Base-by-base conservation (phyloP, 2,113 vertebrate genomes). In the Suricata suricatta region DNA sequence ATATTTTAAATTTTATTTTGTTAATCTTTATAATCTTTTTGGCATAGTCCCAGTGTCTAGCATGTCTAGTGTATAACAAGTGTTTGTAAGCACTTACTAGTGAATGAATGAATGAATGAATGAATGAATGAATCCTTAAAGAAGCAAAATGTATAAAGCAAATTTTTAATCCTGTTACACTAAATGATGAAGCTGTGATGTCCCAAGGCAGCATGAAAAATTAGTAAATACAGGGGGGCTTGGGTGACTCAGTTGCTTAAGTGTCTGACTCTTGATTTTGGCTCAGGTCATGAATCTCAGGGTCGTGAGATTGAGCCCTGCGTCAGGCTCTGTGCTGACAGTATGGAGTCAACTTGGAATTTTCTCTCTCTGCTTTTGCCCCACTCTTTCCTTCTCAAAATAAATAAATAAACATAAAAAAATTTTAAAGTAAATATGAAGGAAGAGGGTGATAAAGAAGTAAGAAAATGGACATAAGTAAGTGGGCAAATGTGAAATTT, bases 401-500 rank as follows among this genome's bases (percentile, higher is more conserved):
- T 60, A 60, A 60, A 60, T 23, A 57, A 57, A 60, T 60, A 23
- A 60, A 25, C 57, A 9, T 60, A 23, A 23, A 10, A 60, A 60
- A 60, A 57, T 54, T 54, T 60, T 60, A 3, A 60, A 52, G 4
- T 38, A 93, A 93, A 88, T 91, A 64, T 11, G 95, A n/a, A 86
- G 81, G 81, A 97, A 74, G 3, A 80, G 5, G 4, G 35, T 95
- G 27, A 90, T 4, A 94, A 87, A 86, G 27, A 97, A 31, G 29
- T 94, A 79, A 76, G 82, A 80, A 80, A 96, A 87, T 63, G 23
- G 15, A 79, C 87, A 85, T 93, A 81, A 83, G 97, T 96, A 88
- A 95, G 94, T 69, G 76, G 31, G 95, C 60, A 96, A 90, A 93
- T 76, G 10, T 93, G 10, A 90, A 86, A 97, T 96, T 76, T 98